Base-by-base conservation (phyloP, 2,888 invertebrate genomes). In the Doris montereyensis region DNA sequence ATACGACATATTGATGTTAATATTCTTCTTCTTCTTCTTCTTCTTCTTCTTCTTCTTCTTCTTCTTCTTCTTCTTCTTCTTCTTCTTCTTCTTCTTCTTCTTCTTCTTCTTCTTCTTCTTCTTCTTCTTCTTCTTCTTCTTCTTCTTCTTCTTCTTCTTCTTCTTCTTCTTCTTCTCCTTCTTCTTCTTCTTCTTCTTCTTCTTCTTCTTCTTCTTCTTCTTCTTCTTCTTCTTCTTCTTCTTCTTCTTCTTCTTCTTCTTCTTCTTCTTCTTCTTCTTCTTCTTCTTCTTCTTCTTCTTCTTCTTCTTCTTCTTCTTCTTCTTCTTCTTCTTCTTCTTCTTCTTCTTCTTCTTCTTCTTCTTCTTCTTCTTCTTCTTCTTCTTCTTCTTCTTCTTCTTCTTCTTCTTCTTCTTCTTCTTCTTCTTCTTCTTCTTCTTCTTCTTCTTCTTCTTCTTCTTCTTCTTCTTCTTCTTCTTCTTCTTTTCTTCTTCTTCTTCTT, bases 171-270 rank as follows among this genome's bases (percentile, higher is more conserved):
- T 72, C 72, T 52, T 72, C 72, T 52, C 35, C 72, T 72, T 72
- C 52, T 72, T 1, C 30, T 41, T 52, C 70, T 34, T 41, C 71
- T 35, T 1, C 2, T 71, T 41, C 35, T 71, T 41, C 35, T 71
- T 41, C 35, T 57, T 28, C 2, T 26, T 58, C 0, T 57, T 58
- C 73, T 52, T 34, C 24, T 34, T 67, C 76, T 76, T 41, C 76
- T 76, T 76, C 76, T 76, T 67, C 67, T 76, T 67, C 67, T 67
- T 67, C 67, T 67, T 67, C 67, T 67, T 67, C 67, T 67, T 41
- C 67, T 41, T 67, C 67, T 67, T 34, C 52, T 0, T 41, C 30
- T 68, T 70, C 57, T 32, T 65, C 41, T 68, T 68, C 68, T 57
- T 77, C 24, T 68, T 57, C 52, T 77, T 77, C 28, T 77, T 70